A percentile compares a stretch with the other conserved stretches of the same genome.
These are phyloP conservation scores for Gavia stellata DNA, from an alignment of 2,113 vertebrate species.

Conservation along the genomic window DNA sequence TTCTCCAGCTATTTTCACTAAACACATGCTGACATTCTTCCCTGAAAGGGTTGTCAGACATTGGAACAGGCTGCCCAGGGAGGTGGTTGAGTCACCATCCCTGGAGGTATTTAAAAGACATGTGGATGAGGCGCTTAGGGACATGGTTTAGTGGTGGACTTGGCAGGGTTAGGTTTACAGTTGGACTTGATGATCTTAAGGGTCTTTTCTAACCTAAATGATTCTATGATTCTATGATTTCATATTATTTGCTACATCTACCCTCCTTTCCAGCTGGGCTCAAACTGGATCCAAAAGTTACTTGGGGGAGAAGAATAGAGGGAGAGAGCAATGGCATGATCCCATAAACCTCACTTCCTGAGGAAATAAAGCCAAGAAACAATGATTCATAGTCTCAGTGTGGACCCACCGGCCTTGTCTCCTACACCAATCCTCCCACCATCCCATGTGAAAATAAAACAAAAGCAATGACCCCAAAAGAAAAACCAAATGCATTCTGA, in stretches of 20 bases:
- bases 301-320: not conserved
- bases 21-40: not conserved
- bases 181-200: too few species aligned
- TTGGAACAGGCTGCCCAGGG: too few species aligned
- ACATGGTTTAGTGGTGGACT: too few species aligned
- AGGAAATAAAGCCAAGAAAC: not conserved
- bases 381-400: not conserved
- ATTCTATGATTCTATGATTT: too few species aligned
- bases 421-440: not conserved
- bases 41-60: too few species aligned
- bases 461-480: not conserved
- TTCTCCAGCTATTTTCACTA: not conserved
- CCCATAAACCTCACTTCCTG: not conserved
- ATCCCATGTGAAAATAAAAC: not conserved
- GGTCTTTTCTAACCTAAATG: too few species aligned
- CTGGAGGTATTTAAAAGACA: too few species aligned
- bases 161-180: too few species aligned
- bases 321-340: not conserved
- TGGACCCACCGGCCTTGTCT: not conserved
- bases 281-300: not conserved
- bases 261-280: not conserved
- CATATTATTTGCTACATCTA: not conserved
- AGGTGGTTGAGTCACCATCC: too few species aligned
- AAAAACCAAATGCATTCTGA: not conserved
- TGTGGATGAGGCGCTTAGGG: too few species aligned